These are phyloP conservation scores for Loris lydekkerianus DNA, from an alignment of 2,797 vertebrate species.

Conservation along the genomic window DNA sequence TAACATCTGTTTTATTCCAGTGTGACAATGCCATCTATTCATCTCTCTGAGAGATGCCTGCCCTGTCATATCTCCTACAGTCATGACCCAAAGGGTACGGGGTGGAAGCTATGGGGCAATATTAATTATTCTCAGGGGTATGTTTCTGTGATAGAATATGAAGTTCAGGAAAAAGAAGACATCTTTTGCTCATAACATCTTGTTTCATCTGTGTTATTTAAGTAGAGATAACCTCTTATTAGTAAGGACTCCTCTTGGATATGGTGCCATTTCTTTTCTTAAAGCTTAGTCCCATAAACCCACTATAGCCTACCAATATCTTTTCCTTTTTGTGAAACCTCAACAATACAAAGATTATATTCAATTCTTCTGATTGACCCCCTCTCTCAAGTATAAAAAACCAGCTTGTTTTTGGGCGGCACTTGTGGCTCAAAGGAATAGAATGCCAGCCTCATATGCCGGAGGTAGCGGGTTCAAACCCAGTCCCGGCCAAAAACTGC, in stretches of 20 bases:
- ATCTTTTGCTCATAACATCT: constrained; percentile 48
- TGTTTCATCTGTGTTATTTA: constrained; percentile 65
- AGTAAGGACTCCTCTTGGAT: constrained; percentile 46
- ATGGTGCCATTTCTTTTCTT: constrained; percentile 62
- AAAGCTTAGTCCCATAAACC: not conserved
- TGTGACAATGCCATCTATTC: constrained; percentile 11
- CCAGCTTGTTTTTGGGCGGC: constrained; percentile 27
- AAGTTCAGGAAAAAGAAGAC: constrained; percentile 50
- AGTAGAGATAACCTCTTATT: constrained; percentile 54
- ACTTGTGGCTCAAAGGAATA: no score
- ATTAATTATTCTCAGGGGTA: constrained; percentile 66
- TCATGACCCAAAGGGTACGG: constrained; percentile 11
- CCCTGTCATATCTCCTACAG: not conserved
- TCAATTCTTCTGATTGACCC: constrained; percentile 15
- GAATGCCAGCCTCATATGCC: no score
- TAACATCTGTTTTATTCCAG: constrained; percentile 22
- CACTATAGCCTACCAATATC: not conserved
- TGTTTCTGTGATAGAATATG: constrained; percentile 33
- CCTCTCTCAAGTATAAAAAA: constrained; percentile 9
- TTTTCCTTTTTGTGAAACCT: not conserved
- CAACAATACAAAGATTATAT: constrained; percentile 28
- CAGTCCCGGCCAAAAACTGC: no score
- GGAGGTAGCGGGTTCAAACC: no score
- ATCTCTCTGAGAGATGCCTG: not conserved
- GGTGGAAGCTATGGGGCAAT: constrained; percentile 19